Conservation (phyloP, 2,113 vertebrate species). For the Rhineura floridana region DNA sequence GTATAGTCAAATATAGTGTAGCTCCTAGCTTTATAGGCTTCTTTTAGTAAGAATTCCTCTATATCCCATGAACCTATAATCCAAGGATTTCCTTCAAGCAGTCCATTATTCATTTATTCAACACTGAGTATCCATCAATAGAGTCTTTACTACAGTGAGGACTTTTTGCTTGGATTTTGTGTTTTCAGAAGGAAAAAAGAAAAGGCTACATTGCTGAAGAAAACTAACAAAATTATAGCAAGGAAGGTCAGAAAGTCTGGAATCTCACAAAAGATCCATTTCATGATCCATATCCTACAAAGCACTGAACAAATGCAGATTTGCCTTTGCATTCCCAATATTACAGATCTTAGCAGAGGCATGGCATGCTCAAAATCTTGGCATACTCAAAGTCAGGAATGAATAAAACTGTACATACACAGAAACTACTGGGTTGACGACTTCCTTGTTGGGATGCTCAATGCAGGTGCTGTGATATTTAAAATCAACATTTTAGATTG, state of each 20-base stretch:
- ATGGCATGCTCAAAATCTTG: background rate
- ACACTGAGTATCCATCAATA: background rate
- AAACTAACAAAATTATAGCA: slow-evolving; percentile 12
- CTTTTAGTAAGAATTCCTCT: slow-evolving; percentile 27
- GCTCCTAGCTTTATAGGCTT: slow-evolving; percentile 25
- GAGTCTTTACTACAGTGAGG: slow-evolving; percentile 14
- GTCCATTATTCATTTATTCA: slow-evolving; percentile 3
- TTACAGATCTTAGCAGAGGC: background rate
- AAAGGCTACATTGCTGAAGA: slow-evolving; percentile 15
- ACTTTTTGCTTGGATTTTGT: slow-evolving; percentile 6
- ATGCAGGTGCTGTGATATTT: background rate
- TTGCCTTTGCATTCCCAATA: background rate
- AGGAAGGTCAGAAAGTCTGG: slow-evolving; percentile 13
- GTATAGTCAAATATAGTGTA: slow-evolving; percentile 11
- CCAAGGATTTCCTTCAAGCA: slow-evolving; percentile 10
- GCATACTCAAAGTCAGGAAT: background rate
- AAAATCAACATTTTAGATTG: background rate
- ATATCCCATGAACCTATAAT: background rate
- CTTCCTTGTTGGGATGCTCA: background rate
- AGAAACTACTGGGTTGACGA: background rate
- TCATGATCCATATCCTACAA: background rate
- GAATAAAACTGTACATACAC: background rate
- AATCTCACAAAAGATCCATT: background rate
- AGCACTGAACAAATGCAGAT: background rate
- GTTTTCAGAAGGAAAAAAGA: background rate